Conservation (phyloP, 2,113 vertebrate genomes). For the Marcusenius ussheri region DNA sequence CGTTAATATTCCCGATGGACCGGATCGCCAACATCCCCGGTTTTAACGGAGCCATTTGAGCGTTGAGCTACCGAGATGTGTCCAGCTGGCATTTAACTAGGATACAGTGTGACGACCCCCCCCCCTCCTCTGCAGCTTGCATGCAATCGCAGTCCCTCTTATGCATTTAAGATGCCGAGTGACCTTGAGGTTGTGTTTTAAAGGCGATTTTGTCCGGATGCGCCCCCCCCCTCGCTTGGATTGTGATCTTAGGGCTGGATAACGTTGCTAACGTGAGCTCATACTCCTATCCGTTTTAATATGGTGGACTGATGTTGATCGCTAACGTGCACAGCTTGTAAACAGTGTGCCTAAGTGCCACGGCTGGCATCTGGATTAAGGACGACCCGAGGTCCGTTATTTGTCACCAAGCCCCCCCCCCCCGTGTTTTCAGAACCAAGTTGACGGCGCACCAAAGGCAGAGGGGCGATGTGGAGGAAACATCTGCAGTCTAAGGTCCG, state of each 20-base stretch:
- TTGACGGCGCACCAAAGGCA: not conserved
- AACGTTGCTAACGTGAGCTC: not conserved
- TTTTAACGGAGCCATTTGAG: not conserved
- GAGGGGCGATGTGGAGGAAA: not conserved
- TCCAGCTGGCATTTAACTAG: not conserved
- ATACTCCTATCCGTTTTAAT: not conserved
- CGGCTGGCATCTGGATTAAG: not conserved
- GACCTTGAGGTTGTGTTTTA: slow-evolving; percentile 15
- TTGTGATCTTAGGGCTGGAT: not conserved
- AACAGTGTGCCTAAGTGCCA: not conserved
- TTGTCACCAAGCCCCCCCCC: not conserved
- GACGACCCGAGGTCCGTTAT: not conserved
- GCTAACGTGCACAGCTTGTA: not conserved
- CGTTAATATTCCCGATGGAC: not conserved
- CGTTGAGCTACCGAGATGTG: not conserved
- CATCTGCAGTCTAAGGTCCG: not conserved
- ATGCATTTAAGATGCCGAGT: not conserved
- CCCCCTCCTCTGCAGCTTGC: not conserved
- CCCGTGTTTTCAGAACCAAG: not conserved
- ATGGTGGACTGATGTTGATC: not conserved
- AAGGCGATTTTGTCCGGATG: not conserved
- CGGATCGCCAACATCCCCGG: not conserved
- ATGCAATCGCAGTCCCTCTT: not conserved
- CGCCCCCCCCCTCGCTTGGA: too few relatives aligned
- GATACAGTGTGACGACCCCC: not conserved